Evolutionary conservation across 2,888 invertebrate genomes (phyloP).

Genomic region (Melinaea marsaeus): DNA sequence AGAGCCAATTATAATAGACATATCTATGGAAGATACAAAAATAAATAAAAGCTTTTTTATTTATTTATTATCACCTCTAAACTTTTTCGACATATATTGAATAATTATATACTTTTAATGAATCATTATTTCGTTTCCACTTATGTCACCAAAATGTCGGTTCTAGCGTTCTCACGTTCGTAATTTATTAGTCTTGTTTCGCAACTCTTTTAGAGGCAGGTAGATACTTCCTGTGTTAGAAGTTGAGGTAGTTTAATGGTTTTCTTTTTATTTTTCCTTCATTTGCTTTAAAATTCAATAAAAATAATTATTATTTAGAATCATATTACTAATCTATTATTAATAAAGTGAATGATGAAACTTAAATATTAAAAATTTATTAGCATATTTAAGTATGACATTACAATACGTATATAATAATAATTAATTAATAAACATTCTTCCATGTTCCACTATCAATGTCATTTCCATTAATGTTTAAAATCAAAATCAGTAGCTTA

Average conservation of each 20-base stretch:
- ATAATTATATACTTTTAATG: no score
- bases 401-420: neutral
- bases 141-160: conserved; percentile 33
- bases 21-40: no score
- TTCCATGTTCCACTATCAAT: conserved; percentile 44
- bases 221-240: conserved; percentile 26
- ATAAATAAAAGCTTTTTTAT: no score
- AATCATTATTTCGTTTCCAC: conserved; percentile 23
- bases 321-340: no score
- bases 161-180: conserved; percentile 32
- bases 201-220: conserved; percentile 23
- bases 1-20: no score
- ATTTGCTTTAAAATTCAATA: no score
- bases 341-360: no score
- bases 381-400: neutral
- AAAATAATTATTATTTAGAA: no score
- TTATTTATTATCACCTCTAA: no score
- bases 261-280: neutral
- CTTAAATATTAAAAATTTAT: no score
- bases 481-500: conserved; percentile 73
- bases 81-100: no score
- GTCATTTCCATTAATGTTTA: conserved; percentile 67
- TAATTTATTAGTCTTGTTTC: conserved; percentile 30
- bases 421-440: conserved; percentile 34
- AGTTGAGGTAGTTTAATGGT: neutral